Percentiles rank a stretch among this genome's conserved stretches.
Evolutionary conservation across 2,888 invertebrate species (phyloP).

Genomic region (Odontomyia ornata): DNA sequence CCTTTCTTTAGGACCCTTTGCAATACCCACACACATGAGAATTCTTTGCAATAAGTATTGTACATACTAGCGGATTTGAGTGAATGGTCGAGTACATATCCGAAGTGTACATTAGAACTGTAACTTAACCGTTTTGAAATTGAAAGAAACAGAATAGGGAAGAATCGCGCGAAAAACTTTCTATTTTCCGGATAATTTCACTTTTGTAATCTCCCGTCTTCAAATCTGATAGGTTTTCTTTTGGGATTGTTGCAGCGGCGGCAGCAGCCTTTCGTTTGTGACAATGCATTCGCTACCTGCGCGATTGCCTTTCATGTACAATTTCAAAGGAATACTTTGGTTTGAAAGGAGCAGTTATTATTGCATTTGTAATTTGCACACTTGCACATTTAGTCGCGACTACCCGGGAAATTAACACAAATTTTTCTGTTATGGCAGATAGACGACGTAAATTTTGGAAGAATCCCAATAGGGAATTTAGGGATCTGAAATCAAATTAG

Average conservation of each 20-base stretch:
- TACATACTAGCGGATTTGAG: neutral
- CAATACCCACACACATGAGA: conserved; percentile 23
- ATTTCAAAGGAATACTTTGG: neutral
- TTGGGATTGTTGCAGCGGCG: conserved; percentile 9
- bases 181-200: conserved; percentile 35
- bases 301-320: neutral
- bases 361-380: conserved; percentile 30
- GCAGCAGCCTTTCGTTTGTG: conserved; percentile 15
- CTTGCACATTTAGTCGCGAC: conserved; percentile 2
- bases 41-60: neutral
- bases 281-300: conserved; percentile 29
- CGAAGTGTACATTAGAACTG: neutral
- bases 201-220: conserved; percentile 12
- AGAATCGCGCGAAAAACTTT: conserved; percentile 28
- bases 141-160: neutral
- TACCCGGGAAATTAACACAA: neutral
- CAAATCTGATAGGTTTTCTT: neutral
- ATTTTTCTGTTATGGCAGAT: too few relatives aligned
- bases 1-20: neutral
- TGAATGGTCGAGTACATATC: neutral
- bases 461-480: too few relatives aligned
- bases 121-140: neutral
- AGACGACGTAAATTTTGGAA: too few relatives aligned
- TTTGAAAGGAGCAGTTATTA: neutral
- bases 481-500: too few relatives aligned